Evolutionary conservation across 2,888 invertebrate genomes (phyloP), one percentile per base, ranked within the genome.

Genomic region (Miltochrista miniata): DNA sequence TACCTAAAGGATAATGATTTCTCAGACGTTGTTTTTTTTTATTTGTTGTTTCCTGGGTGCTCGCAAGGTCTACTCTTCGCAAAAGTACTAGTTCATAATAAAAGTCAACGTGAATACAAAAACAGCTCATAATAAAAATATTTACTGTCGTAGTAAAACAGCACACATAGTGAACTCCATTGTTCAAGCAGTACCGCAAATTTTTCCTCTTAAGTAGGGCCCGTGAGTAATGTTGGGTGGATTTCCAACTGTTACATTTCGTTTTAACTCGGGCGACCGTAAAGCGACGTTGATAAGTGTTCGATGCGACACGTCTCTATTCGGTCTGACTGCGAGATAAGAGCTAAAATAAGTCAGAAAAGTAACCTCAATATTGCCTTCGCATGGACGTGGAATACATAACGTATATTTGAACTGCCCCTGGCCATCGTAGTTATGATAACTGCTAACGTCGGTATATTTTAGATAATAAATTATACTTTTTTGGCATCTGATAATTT

Each of bases 241-340:
- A 72, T 59, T 69, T 66, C 69, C 71, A 65, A 74, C 77, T 74
- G 78, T 74, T 76, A 81, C 80, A 76, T 83, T 84, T 77, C 76
- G 76, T 74, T 84, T 80, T 77, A 85, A 79, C 76, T 74, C 73
- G 67, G 70, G 74, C 75, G 70, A 79, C 79, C 79, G 74, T 79
- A 77, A 80, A 76, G 64, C 76, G 83, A 84, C 85, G 72, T 81
- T 83, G 84, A 83, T 83, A 83, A 83, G 82, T 85, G 79, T 81
- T 77, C 80, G 64, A 79, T 74, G 74, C 75, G 77, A 79, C 80
- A 79, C 75, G 71, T 83, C 81, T 80, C 73, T 77, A 79, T 81
- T 77, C 68, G 71, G 73, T 69, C 65, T 65, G 64, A 80, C 75
- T 71, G 58, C 64, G 67, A 81, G 83, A 81, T 82, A 81, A 79